These are phyloP conservation scores for Echinarachnius parma DNA, from an alignment of 53 echinoderm and acorn worm species.

Conservation along the genomic window DNA sequence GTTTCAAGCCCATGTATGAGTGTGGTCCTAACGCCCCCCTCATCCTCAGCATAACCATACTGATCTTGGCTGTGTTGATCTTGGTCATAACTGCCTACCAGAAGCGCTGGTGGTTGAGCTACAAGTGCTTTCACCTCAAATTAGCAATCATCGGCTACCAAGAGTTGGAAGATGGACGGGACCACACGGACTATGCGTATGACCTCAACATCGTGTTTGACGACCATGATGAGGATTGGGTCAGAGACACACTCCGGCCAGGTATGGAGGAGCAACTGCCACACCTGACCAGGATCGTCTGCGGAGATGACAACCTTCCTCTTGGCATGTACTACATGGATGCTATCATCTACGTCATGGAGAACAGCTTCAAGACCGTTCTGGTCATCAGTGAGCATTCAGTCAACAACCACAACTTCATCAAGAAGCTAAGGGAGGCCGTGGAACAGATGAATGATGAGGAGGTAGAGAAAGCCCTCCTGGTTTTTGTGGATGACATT, in stretches of 20 bases:
- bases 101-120: constrained; percentile 18
- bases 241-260: not conserved
- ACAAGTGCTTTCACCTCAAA: constrained; percentile 19
- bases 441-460: constrained; percentile 36
- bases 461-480: constrained; percentile 25
- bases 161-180: constrained; percentile 17
- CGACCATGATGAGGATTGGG: constrained; percentile 26
- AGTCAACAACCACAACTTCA: constrained; percentile 11
- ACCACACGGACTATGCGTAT: constrained; percentile 1
- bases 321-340: constrained; percentile 39
- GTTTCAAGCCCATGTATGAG: constrained; percentile 4
- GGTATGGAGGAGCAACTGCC: constrained; percentile 21
- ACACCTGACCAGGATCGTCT: constrained; percentile 14
- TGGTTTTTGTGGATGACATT: constrained; percentile 19
- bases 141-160: constrained; percentile 7
- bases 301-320: constrained; percentile 16
- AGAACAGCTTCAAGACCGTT: constrained; percentile 32
- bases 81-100: constrained; percentile 2
- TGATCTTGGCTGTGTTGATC: not conserved
- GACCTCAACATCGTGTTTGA: constrained; percentile 23
- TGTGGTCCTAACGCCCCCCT: constrained; percentile 21
- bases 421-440: constrained; percentile 18
- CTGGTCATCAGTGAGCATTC: constrained; percentile 12
- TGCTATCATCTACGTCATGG: constrained; percentile 24
- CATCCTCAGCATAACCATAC: not conserved